Conservation (phyloP, 30 jellyfish, hydroid and myxozoan species). For the Calvadosia cruxmelitensis region DNA sequence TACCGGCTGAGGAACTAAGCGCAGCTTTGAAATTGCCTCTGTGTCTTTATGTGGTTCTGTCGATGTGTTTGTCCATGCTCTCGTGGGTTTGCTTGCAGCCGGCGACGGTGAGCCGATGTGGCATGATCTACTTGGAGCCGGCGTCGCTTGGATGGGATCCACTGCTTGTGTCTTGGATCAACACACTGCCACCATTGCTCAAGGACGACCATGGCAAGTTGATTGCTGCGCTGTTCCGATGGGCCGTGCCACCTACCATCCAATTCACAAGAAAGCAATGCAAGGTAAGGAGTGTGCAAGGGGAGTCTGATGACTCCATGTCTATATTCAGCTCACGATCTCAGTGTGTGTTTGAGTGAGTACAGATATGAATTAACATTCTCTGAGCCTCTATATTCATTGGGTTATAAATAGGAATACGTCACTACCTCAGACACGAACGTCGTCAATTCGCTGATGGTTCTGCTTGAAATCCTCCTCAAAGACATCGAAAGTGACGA, state of each 20-base stretch:
- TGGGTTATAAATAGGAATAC: constrained; percentile 40
- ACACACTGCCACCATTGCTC: constrained; percentile 59
- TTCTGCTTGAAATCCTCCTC: constrained; percentile 63
- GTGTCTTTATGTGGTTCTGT: no score
- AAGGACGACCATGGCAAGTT: constrained; percentile 40
- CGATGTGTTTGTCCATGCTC: no score
- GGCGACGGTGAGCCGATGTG: constrained; percentile 98
- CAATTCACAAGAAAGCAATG: constrained; percentile 62
- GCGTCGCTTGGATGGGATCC: constrained; percentile 98
- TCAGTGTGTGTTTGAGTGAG: no score
- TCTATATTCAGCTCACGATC: no score
- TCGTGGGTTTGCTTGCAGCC: constrained; percentile 35
- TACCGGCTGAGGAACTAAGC: no score
- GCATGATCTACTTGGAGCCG: constrained; percentile 95
- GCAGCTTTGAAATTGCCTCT: no score
- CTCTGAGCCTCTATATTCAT: no score
- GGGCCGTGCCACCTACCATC: constrained; percentile 88
- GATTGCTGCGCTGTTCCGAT: constrained; percentile 53
- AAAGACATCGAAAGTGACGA: constrained; percentile 56
- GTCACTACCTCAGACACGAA: constrained; percentile 89
- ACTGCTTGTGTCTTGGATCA: constrained; percentile 77
- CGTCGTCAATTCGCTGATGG: constrained; percentile 69
- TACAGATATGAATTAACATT: no score
- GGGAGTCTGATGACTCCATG: no score
- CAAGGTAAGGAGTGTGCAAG: no score